Percentiles rank a stretch among this genome's conserved stretches.
phyloP scores from a whole-genome alignment of 1,140 invertebrate genomes.

The Leptestheria dahalacensis region DNA sequence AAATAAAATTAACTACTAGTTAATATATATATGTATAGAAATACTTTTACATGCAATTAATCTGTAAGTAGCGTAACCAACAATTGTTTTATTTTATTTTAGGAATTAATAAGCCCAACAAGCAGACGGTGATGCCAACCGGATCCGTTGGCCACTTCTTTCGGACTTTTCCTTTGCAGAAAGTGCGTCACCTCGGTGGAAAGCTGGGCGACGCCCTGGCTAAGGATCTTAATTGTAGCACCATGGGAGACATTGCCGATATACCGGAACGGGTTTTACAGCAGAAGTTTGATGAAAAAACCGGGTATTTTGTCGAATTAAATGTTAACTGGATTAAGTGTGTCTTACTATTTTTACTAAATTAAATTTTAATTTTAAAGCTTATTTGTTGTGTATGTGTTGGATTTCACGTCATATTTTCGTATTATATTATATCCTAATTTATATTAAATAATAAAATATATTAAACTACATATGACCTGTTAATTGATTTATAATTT shows the following conservation, averaged over 20 bases:
- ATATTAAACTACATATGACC: too few species aligned
- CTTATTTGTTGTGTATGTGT: not conserved
- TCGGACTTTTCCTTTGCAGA: conserved; percentile 50
- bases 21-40: too few species aligned
- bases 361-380: not conserved
- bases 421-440: too few species aligned
- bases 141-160: conserved; percentile 44
- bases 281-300: conserved; percentile 63
- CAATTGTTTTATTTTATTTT: conserved; percentile 5
- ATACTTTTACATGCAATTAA: not conserved
- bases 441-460: too few species aligned
- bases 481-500: too few species aligned
- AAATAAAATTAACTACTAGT: too few species aligned
- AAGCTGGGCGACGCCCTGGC: conserved; percentile 66
- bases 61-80: conserved; percentile 24
- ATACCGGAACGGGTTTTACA: conserved; percentile 51
- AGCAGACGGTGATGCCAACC: conserved; percentile 73
- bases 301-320: conserved; percentile 40
- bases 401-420: too few species aligned
- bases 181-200: conserved; percentile 71
- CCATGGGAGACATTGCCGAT: conserved; percentile 57
- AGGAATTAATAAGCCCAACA: conserved; percentile 65
- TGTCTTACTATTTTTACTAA: not conserved
- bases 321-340: not conserved
- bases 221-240: conserved; percentile 52